Conservation (phyloP, 1,140 invertebrate genomes). For the Bombus superbus region DNA sequence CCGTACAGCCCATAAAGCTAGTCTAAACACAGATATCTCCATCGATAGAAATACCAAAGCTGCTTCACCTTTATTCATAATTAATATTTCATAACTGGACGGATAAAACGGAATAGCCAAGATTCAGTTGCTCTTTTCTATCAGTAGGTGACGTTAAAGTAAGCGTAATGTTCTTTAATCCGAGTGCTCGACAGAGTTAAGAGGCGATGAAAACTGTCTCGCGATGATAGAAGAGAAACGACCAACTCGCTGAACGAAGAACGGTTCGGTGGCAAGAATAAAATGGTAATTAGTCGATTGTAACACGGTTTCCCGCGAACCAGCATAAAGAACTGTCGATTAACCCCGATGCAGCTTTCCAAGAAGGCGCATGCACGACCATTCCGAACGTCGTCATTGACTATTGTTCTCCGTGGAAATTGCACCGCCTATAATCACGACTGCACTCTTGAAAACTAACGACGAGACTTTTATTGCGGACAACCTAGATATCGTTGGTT, state of each 20-base stretch:
- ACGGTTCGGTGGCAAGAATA: slow-evolving; percentile 13
- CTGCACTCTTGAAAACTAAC: slow-evolving; percentile 46
- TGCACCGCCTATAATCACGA: slow-evolving; percentile 1
- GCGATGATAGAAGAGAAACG: background rate
- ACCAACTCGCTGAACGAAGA: background rate
- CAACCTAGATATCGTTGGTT: slow-evolving; percentile 30
- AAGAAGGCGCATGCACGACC: slow-evolving; percentile 20
- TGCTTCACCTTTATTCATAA: no score
- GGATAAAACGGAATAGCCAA: no score
- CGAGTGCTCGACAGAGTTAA: no score
- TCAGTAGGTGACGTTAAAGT: background rate
- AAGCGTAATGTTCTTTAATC: background rate
- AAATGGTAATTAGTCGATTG: slow-evolving; percentile 40
- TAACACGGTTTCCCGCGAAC: slow-evolving; percentile 36
- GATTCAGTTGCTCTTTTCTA: background rate
- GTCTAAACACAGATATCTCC: no score
- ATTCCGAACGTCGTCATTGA: background rate
- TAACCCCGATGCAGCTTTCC: slow-evolving; percentile 48
- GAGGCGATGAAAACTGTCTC: background rate
- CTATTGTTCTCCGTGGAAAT: slow-evolving; percentile 45
- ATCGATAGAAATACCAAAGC: no score
- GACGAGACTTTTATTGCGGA: slow-evolving; percentile 17
- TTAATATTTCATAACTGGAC: no score
- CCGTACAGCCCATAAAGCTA: no score
- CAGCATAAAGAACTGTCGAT: slow-evolving; percentile 53